Evolutionary conservation across 1,140 invertebrate species (phyloP).

Genomic region (Cepaea nemoralis): DNA sequence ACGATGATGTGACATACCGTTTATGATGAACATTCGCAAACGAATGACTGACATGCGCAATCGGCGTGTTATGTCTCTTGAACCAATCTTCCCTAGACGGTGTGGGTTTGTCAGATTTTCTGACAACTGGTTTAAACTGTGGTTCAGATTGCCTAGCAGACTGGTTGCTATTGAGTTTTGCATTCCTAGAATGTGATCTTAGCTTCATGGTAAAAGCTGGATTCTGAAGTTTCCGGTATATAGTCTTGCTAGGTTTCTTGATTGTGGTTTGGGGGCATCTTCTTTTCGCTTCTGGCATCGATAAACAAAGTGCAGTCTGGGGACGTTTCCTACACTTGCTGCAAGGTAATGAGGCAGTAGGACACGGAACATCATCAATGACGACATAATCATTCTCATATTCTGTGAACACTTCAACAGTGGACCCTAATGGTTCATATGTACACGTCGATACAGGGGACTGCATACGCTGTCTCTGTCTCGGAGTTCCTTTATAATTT

Average conservation of each 20-base stretch:
- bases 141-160: slow-evolving; percentile 10
- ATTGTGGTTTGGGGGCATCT: not conserved
- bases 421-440: not conserved
- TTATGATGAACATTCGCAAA: not conserved
- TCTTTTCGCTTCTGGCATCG: not conserved
- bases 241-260: not conserved
- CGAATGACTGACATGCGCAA: not conserved
- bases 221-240: not conserved
- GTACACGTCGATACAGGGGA: not conserved
- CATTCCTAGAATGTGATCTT: not conserved
- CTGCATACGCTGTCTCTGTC: not conserved
- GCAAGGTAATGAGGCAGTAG: not conserved
- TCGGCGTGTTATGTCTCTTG: too few relatives aligned
- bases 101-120: not conserved
- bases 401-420: not conserved
- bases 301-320: not conserved
- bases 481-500: not conserved
- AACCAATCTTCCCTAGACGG: not conserved
- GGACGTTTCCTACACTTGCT: not conserved
- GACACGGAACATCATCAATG: not conserved
- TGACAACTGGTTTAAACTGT: not conserved
- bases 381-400: not conserved
- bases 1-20: too few relatives aligned
- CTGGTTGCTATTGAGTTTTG: slow-evolving; percentile 21
- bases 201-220: not conserved